Base-by-base conservation (phyloP, 2,888 invertebrate species). In the Cephalotes varians region DNA sequence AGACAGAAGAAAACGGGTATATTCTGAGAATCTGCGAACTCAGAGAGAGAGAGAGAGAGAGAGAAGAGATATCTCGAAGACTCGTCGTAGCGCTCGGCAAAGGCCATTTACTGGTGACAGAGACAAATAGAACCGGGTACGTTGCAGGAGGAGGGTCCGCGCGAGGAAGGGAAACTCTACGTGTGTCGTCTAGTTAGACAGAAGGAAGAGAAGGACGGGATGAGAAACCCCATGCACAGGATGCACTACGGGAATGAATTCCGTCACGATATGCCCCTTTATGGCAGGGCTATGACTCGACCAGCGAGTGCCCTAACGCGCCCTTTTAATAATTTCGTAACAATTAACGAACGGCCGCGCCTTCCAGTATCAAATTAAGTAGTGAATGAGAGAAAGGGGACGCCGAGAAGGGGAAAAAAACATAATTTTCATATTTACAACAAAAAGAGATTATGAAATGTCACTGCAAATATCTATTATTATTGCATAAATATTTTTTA, bases 31-130 rank as follows among this genome's bases (percentile, higher is more conserved):
- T 69, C 40, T 77, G 77, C 58, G 62, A 60, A 67, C 40, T 37
- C 58, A 56, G 40, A 83, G 76, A 58, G 73, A 54, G 80, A 51
- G 64, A 74, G 25, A 72, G 67, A 58, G 73, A 49, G 80, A 54
- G 60, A 76, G 25, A 73, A 73, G 77, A 51, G 81, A 84, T 81
- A 72, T 69, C 72, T 67, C 37, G 71, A 71, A 85, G 82, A 49
- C 67, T 85, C 81, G 81, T 85, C 81, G 84, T 84, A 82, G 76
- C 77, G 84, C 89, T 85, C 84, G 77, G 89, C 82, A 89, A 85
- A 88, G 84, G 90, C 91, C 91, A 91, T 91, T 91, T 91, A 91
- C 88, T 86, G 84, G 81, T 91, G 91, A 91, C 91, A 91, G 91
- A 91, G 91, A 92, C 90, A 90, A 92, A 91, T 91, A 91, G 91